phyloP scores from a whole-genome alignment of 2,888 invertebrate genomes.

The Imbricaverruca yamaguchii region DNA sequence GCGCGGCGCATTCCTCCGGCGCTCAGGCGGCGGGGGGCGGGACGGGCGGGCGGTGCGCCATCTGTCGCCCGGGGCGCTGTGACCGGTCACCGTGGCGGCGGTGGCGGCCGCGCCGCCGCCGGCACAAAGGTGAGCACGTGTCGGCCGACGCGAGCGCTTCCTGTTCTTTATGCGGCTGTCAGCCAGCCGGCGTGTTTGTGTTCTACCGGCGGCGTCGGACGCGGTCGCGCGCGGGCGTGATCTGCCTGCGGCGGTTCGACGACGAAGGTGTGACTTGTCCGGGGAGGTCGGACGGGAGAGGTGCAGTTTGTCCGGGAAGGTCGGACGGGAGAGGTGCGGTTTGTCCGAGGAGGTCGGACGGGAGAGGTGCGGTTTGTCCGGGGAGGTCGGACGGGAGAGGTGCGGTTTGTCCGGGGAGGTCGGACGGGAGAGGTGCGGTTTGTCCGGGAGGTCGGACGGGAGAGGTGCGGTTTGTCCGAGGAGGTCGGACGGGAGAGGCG shows the following conservation, averaged over 20 bases:
- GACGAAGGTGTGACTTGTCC: not conserved
- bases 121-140: constrained; percentile 8
- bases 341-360: not conserved
- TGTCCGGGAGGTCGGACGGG: no score
- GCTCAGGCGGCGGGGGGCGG: not conserved
- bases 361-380: no score
- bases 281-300: not conserved
- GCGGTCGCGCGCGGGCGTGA: not conserved
- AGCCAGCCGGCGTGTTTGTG: not conserved
- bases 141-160: not conserved
- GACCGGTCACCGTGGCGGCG: not conserved
- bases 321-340: not conserved
- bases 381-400: no score
- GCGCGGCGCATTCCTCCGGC: not conserved
- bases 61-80: not conserved
- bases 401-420: no score
- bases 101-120: not conserved
- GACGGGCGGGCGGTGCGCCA: not conserved
- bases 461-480: no score
- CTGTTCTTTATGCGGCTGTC: constrained; percentile 17
- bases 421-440: no score
- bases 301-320: not conserved
- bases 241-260: not conserved
- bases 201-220: constrained; percentile 1
- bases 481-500: no score